A percentile compares a stretch with the other conserved stretches of the same genome.
These are phyloP conservation scores for Brotula barbata DNA, from an alignment of 2,797 vertebrate species.

Conservation along the genomic window DNA sequence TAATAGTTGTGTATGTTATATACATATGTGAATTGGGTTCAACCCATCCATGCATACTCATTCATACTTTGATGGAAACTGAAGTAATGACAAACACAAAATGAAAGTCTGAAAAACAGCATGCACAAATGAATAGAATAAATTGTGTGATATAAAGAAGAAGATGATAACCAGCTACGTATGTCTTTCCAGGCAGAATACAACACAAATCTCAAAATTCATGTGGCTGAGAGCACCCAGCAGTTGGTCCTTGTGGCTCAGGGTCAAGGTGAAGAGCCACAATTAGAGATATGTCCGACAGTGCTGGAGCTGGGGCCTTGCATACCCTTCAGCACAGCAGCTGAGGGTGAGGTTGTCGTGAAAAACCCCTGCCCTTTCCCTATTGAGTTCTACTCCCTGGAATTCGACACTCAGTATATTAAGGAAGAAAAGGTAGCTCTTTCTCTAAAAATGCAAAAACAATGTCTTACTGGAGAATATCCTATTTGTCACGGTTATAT, in stretches of 20 bases:
- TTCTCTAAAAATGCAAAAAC: background rate
- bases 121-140: background rate
- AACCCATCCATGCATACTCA: too few species aligned
- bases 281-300: slow-evolving; percentile 78
- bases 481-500: too few species aligned
- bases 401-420: slow-evolving; percentile 86
- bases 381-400: slow-evolving; percentile 90
- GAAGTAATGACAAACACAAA: too few species aligned
- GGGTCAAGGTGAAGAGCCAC: slow-evolving; percentile 84
- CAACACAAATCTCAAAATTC: slow-evolving; percentile 74
- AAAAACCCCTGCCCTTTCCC: slow-evolving; percentile 88
- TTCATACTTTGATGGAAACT: too few species aligned
- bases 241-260: slow-evolving; percentile 71
- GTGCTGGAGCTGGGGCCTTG: slow-evolving; percentile 81
- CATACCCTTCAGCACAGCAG: slow-evolving; percentile 73
- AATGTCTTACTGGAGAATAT: too few species aligned
- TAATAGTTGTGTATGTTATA: background rate
- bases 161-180: background rate
- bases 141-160: background rate
- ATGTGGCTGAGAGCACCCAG: slow-evolving; percentile 77
- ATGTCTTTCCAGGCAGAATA: slow-evolving; percentile 78
- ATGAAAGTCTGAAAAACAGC: background rate
- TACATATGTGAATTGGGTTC: too few species aligned
- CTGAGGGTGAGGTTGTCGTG: slow-evolving; percentile 77
- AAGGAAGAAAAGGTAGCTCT: slow-evolving; percentile 86